These are phyloP conservation scores for Anser brachyrhynchus DNA, from an alignment of 2,113 vertebrate genomes.

Conservation along the genomic window DNA sequence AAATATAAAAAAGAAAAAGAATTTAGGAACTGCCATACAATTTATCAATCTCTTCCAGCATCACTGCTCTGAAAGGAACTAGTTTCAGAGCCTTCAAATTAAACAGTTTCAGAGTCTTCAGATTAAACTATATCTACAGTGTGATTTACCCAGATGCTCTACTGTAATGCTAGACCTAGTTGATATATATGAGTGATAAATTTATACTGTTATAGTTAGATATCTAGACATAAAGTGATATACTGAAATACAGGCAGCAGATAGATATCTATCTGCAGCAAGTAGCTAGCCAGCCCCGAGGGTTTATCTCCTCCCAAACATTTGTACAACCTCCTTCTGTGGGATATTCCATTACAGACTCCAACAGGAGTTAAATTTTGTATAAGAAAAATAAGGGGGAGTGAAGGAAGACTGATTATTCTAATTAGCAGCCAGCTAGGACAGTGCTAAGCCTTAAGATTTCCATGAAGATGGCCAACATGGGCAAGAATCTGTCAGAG, in stretches of 20 bases:
- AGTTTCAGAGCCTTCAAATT: background rate
- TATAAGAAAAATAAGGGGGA: background rate
- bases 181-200: background rate
- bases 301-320: background rate
- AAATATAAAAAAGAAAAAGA: background rate
- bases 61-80: background rate
- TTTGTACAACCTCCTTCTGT: background rate
- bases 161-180: background rate
- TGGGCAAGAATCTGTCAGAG: background rate
- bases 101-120: background rate
- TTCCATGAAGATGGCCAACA: background rate
- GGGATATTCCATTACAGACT: background rate
- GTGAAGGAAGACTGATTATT: background rate
- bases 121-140: background rate
- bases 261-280: background rate
- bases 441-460: background rate
- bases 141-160: background rate
- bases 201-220: background rate
- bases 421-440: background rate
- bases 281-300: background rate
- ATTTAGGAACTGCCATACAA: background rate
- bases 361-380: background rate
- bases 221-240: background rate
- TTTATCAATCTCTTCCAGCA: background rate
- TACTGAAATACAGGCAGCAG: background rate